Percentiles rank a stretch among this genome's conserved stretches.
Evolutionary conservation across 2,113 vertebrate genomes (phyloP).

Genomic region (Vanacampus margaritifer): DNA sequence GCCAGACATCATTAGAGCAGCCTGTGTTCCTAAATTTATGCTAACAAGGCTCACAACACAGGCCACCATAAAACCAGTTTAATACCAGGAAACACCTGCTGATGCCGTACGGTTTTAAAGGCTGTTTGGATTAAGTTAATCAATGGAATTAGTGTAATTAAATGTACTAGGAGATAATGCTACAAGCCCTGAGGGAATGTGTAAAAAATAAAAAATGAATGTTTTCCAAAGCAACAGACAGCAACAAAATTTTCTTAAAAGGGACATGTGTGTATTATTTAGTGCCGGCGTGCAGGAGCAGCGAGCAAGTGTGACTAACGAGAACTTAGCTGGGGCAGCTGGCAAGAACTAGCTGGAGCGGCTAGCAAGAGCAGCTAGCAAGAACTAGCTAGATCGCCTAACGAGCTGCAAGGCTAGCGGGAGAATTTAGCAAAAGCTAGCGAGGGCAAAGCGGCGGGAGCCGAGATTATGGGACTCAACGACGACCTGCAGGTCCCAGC

Average conservation of each 20-base stretch:
- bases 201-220: neutral
- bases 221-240: neutral
- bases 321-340: too few species aligned
- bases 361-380: too few species aligned
- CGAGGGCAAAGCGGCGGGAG: too few species aligned
- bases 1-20: conserved; percentile 38
- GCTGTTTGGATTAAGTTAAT: neutral
- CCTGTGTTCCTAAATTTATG: conserved; percentile 36
- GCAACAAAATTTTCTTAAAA: neutral
- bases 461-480: too few species aligned
- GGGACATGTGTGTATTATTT: too few species aligned
- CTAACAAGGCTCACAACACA: conserved; percentile 46
- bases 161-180: neutral
- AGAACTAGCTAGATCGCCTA: too few species aligned
- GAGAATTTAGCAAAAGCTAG: too few species aligned
- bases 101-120: conserved; percentile 29
- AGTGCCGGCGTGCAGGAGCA: too few species aligned
- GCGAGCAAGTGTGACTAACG: too few species aligned
- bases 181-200: neutral
- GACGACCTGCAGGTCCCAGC: too few species aligned
- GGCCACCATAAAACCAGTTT: conserved; percentile 27
- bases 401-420: too few species aligned
- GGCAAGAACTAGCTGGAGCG: too few species aligned
- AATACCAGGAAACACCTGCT: conserved; percentile 43
- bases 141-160: neutral